Conservation (phyloP, 2,797 vertebrate species). For the Luscinia megarhynchos region DNA sequence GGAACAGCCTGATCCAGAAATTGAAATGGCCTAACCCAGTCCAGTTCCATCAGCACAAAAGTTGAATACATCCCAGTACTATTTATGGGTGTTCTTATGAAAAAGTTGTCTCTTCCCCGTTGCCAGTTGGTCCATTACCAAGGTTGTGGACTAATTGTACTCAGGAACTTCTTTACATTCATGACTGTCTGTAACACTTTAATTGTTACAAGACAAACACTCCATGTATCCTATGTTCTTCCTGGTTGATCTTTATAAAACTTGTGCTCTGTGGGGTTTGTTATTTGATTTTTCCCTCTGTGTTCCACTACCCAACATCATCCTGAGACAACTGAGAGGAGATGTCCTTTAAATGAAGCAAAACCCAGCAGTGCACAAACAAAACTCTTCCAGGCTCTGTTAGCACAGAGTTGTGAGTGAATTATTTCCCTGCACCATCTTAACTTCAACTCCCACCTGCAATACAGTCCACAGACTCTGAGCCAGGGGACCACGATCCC, state of each 20-base stretch:
- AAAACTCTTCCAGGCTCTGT: neutral
- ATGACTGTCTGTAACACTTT: neutral
- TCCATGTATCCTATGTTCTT: neutral
- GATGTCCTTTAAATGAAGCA: neutral
- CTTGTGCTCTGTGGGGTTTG: neutral
- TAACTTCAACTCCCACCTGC: neutral
- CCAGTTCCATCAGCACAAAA: conserved; percentile 18
- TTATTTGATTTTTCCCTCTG: neutral
- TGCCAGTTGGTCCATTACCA: neutral
- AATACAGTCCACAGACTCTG: accelerated
- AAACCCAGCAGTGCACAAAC: neutral
- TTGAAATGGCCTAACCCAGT: neutral
- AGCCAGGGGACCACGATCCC: neutral
- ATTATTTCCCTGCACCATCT: neutral
- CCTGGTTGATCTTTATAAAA: neutral
- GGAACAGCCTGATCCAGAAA: neutral
- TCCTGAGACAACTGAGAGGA: neutral
- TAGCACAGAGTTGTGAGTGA: neutral
- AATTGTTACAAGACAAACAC: neutral
- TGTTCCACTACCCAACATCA: neutral
- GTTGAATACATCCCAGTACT: neutral
- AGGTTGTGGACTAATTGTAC: neutral
- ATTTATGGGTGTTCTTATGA: neutral
- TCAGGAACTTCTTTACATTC: neutral
- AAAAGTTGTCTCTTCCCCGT: neutral